These are phyloP conservation scores for Blastobasis adustella DNA, from an alignment of 2,888 invertebrate genomes.

Conservation along the genomic window DNA sequence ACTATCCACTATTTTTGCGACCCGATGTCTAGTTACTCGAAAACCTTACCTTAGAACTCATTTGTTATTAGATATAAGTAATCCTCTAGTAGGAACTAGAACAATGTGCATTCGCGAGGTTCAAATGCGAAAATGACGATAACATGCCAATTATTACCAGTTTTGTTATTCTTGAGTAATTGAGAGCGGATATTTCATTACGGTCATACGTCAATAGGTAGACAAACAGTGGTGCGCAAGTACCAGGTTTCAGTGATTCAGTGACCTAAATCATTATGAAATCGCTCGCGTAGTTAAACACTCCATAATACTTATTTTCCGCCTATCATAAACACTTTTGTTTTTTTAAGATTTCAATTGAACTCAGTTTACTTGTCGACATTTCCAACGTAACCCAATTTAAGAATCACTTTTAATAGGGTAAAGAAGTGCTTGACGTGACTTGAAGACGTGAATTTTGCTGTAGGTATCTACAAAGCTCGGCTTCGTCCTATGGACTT, in stretches of 20 bases:
- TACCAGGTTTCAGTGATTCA: conserved; percentile 27
- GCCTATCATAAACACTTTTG: too few species aligned
- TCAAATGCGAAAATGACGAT: conserved; percentile 37
- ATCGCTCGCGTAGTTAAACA: conserved; percentile 2
- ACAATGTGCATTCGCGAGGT: conserved; percentile 17
- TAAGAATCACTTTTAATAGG: too few species aligned
- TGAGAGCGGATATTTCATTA: conserved; percentile 34
- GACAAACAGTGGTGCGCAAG: not conserved
- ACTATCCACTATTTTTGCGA: too few species aligned
- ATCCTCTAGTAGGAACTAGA: not conserved
- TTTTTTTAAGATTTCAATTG: too few species aligned
- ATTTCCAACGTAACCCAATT: too few species aligned
- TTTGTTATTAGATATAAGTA: conserved; percentile 14
- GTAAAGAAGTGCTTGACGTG: too few species aligned
- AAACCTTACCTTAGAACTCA: conserved; percentile 31
- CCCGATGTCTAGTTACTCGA: too few species aligned
- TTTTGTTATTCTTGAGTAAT: conserved; percentile 32
- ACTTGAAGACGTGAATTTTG: too few species aligned
- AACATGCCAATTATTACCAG: conserved; percentile 31
- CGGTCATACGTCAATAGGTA: conserved; percentile 20
- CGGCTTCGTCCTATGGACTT: too few species aligned
- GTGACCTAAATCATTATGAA: conserved; percentile 39
- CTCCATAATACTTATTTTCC: too few species aligned
- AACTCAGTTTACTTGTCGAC: too few species aligned
- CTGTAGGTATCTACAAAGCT: too few species aligned